phyloP scores from a whole-genome alignment of 2,888 invertebrate species.

The Mesodorylaimus sp. region DNA sequence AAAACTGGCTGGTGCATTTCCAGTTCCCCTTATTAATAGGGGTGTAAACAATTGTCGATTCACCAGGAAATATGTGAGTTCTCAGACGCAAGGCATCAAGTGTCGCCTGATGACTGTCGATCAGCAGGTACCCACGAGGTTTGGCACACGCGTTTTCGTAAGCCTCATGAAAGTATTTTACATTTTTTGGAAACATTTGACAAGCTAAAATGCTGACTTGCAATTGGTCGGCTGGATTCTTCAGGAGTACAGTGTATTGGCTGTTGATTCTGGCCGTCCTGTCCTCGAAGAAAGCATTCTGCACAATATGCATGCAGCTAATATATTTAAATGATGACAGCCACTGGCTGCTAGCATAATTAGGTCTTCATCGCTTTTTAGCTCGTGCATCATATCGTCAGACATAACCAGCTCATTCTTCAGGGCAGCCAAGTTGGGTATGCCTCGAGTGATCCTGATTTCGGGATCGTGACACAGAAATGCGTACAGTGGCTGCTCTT shows the following conservation, averaged over 20 bases:
- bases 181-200: slow-evolving; percentile 5
- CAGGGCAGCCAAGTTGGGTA: slow-evolving; percentile 3
- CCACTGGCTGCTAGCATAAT: not conserved
- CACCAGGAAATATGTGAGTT: no score
- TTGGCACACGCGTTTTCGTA: slow-evolving; percentile 3
- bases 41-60: no score
- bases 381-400: slow-evolving; percentile 8
- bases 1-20: no score
- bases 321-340: slow-evolving; percentile 4
- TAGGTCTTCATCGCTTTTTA: slow-evolving; percentile 1
- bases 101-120: slow-evolving; percentile 6
- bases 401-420: not conserved
- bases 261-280: slow-evolving; percentile 5
- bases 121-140: slow-evolving; percentile 8
- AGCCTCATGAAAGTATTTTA: slow-evolving; percentile 3
- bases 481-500: no score
- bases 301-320: slow-evolving; percentile 4
- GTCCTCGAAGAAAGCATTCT: slow-evolving; percentile 6
- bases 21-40: no score
- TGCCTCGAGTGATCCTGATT: slow-evolving; percentile 1
- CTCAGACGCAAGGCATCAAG: not conserved
- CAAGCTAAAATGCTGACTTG: not conserved
- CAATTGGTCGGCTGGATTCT: slow-evolving; percentile 7
- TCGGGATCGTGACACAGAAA: no score
- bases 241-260: slow-evolving; percentile 5